Conservation (phyloP, 2,888 invertebrate species). For the Dryococelus australis region DNA sequence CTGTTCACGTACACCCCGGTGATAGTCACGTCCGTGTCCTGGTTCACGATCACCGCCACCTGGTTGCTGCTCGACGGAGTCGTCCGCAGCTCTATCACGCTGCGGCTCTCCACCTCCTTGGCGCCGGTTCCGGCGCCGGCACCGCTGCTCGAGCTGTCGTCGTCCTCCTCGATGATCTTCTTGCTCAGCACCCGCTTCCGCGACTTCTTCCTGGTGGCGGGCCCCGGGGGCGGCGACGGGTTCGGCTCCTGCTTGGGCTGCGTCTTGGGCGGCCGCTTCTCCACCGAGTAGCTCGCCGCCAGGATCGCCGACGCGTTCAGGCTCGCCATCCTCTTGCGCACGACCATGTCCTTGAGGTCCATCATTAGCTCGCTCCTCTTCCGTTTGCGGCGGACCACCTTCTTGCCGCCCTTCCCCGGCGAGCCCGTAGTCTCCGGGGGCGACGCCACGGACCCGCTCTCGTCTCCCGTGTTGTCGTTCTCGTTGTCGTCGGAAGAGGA, state of each 20-base stretch:
- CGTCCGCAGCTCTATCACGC: constrained; percentile 56
- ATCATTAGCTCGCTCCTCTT: constrained; percentile 71
- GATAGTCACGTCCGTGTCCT: constrained; percentile 87
- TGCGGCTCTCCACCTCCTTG: constrained; percentile 55
- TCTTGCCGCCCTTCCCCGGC: constrained; percentile 60
- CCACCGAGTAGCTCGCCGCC: constrained; percentile 82
- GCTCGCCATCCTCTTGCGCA: constrained; percentile 90
- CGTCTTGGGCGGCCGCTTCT: constrained; percentile 62
- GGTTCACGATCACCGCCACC: constrained; percentile 79
- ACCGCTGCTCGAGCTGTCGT: constrained; percentile 50
- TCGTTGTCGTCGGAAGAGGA: constrained; percentile 44
- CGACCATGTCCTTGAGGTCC: constrained; percentile 88
- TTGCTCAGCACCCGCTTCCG: constrained; percentile 38
- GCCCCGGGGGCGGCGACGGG: not conserved
- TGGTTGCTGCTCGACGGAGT: constrained; percentile 43
- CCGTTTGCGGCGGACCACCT: constrained; percentile 57
- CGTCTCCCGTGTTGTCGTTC: constrained; percentile 21
- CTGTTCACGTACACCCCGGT: constrained; percentile 84
- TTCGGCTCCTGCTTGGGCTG: constrained; percentile 16
- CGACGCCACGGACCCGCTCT: constrained; percentile 52
- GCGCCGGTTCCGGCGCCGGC: constrained; percentile 51
- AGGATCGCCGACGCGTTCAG: constrained; percentile 89
- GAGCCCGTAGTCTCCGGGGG: not conserved
- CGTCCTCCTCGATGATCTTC: constrained; percentile 62
- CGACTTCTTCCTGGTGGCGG: constrained; percentile 40